phyloP scores from a whole-genome alignment of 2,113 vertebrate genomes.

The Psophia crepitans region DNA sequence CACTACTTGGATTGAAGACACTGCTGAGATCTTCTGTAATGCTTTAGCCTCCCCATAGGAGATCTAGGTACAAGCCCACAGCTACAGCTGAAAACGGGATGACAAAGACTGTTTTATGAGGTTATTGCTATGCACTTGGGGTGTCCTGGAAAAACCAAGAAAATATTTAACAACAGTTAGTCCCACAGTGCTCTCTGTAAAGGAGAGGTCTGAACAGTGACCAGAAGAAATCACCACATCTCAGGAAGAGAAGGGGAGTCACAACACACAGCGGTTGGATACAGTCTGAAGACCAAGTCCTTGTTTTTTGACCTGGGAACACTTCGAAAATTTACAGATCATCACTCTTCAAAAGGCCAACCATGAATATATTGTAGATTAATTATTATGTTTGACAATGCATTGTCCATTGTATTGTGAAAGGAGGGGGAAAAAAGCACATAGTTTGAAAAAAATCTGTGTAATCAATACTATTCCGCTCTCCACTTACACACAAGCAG shows the following conservation, averaged over 20 bases:
- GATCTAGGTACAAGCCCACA: not conserved
- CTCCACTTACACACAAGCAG: not conserved
- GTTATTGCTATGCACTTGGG: not conserved
- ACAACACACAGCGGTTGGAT: not conserved
- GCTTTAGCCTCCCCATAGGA: not conserved
- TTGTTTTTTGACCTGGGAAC: not conserved
- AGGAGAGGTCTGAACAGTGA: not conserved
- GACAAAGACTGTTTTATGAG: not conserved
- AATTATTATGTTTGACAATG: not conserved
- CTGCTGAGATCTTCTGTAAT: not conserved
- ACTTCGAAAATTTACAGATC: not conserved
- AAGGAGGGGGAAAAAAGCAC: not conserved
- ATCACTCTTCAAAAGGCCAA: not conserved
- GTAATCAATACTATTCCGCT: not conserved
- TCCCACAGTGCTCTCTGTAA: not conserved
- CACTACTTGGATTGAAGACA: not conserved
- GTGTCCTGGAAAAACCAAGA: not conserved
- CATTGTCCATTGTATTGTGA: not conserved
- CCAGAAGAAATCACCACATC: not conserved
- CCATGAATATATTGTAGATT: not conserved
- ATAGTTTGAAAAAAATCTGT: not conserved
- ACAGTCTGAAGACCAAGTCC: not conserved
- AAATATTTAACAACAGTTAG: not conserved
- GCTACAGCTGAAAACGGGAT: not conserved
- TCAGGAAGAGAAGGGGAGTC: not conserved